phyloP scores from a whole-genome alignment of 2,888 invertebrate species.

The Acanthococcus lagerstroemiae region DNA sequence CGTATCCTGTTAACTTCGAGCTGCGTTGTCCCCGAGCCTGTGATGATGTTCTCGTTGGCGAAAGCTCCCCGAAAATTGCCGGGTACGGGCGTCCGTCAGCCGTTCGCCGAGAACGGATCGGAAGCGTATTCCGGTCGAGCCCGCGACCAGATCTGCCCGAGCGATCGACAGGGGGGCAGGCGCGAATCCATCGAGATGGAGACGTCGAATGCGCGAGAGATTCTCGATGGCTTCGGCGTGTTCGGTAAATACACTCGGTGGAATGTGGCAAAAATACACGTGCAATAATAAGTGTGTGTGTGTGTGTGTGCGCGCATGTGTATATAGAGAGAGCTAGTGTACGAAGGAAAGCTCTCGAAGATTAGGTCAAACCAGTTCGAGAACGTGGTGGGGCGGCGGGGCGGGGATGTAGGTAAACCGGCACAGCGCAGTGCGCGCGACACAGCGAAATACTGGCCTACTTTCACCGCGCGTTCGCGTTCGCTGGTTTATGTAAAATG shows the following conservation, averaged over 20 bases:
- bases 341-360: background rate
- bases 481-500: background rate
- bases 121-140: too few species aligned
- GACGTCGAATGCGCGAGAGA: too few species aligned
- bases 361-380: conserved; percentile 17
- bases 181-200: too few species aligned
- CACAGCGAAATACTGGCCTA: conserved; percentile 25
- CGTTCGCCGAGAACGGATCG: too few species aligned
- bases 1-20: too few species aligned
- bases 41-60: too few species aligned
- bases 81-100: too few species aligned
- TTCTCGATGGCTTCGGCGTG: too few species aligned
- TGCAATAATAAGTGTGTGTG: background rate
- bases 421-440: conserved; percentile 9
- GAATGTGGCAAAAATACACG: conserved; percentile 6
- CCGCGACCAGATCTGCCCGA: too few species aligned
- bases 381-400: background rate
- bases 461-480: conserved; percentile 3
- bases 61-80: too few species aligned
- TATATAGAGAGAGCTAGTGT: background rate
- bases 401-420: background rate
- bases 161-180: too few species aligned
- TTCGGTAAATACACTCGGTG: background rate
- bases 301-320: background rate
- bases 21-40: too few species aligned